phyloP scores from a whole-genome alignment of 2,797 vertebrate genomes.

The Odontamblyopus lacepedii region DNA sequence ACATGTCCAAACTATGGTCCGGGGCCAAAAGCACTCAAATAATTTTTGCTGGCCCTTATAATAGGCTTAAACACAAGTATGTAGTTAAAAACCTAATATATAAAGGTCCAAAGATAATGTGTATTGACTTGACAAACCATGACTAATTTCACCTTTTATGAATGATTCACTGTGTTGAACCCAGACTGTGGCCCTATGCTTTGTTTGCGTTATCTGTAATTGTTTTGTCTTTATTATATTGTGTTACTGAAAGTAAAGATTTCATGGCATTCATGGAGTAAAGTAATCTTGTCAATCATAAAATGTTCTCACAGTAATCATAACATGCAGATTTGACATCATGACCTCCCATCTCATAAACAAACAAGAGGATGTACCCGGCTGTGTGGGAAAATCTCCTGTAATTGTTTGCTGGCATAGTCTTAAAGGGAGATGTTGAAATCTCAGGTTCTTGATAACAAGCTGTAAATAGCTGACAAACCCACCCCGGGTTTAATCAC shows the following conservation, averaged over 20 bases:
- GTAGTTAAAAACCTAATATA: too few species aligned
- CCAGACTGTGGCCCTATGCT: too few species aligned
- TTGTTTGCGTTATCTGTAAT: too few species aligned
- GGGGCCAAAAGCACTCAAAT: too few species aligned
- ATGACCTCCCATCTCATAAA: not conserved
- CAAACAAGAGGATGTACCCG: not conserved
- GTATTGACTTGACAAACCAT: too few species aligned
- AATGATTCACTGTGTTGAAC: too few species aligned
- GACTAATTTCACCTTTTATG: too few species aligned
- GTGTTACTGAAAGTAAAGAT: not conserved
- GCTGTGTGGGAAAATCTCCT: conserved; percentile 29
- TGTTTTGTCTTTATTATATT: not conserved
- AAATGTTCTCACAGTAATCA: not conserved
- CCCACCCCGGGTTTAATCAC: conserved; percentile 22
- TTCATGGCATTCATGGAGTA: not conserved
- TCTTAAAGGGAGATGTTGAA: conserved; percentile 36
- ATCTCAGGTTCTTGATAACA: conserved; percentile 35
- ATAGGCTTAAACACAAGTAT: not conserved
- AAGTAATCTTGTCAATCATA: not conserved
- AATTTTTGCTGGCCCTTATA: not conserved
- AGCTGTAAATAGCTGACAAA: conserved; percentile 34
- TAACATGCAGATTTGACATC: not conserved
- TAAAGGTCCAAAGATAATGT: too few species aligned
- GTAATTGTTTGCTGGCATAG: conserved; percentile 33
- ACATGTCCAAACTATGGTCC: not conserved